phyloP scores from a whole-genome alignment of 2,113 vertebrate genomes.

The Hemiprocne comata region DNA sequence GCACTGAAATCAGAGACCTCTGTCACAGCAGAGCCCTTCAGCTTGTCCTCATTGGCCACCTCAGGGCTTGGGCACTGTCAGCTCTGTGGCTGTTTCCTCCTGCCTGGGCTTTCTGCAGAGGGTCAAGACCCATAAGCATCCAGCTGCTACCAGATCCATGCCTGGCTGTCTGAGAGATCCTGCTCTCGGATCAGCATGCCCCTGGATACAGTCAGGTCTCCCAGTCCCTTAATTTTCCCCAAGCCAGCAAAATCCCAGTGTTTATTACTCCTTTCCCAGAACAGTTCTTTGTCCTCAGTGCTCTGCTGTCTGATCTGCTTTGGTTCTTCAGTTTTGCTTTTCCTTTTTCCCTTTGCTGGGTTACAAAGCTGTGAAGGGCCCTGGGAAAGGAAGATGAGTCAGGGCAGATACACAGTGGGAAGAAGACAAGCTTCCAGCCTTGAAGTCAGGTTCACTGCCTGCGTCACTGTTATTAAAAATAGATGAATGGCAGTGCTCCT shows the following conservation, averaged over 20 bases:
- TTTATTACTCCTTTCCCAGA: background rate
- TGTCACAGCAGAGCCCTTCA: background rate
- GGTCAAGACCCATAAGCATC: background rate
- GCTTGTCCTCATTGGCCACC: background rate
- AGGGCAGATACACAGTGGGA: background rate
- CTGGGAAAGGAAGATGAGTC: conserved; percentile 31
- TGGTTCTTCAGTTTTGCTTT: background rate
- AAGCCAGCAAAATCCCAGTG: background rate
- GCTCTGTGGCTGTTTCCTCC: background rate
- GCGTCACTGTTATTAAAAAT: conserved; percentile 65
- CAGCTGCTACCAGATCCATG: accelerated
- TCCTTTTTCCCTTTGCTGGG: background rate
- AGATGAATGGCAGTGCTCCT: conserved; percentile 42
- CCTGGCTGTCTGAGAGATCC: background rate
- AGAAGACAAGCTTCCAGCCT: conserved; percentile 23
- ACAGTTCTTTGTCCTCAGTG: background rate
- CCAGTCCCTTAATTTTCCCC: background rate
- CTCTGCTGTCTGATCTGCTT: background rate
- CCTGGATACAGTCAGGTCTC: background rate
- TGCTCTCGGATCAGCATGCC: accelerated
- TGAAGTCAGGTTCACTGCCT: conserved; percentile 44
- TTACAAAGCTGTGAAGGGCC: background rate
- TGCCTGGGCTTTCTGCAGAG: background rate
- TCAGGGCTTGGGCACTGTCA: background rate
- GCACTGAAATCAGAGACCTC: background rate